These are phyloP conservation scores for Synergus gifuensis DNA, from an alignment of 2,888 invertebrate species.

Conservation along the genomic window DNA sequence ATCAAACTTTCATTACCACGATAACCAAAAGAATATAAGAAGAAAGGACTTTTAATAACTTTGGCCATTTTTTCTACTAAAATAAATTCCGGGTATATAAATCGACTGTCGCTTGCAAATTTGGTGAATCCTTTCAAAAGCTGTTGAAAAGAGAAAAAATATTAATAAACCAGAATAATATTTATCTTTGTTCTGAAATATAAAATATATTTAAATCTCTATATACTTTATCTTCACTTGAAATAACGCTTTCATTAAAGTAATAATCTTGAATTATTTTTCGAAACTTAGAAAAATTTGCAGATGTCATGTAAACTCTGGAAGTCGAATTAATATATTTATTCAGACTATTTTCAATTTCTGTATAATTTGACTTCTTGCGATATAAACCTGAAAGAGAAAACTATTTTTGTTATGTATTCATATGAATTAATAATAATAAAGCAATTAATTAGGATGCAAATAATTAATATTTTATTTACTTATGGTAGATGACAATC, in stretches of 20 bases:
- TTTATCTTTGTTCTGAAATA: neutral
- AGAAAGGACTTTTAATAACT: neutral
- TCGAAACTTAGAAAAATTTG: neutral
- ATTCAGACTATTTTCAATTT: neutral
- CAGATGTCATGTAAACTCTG: neutral
- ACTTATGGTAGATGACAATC: conserved; percentile 13
- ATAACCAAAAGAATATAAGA: conserved; percentile 1
- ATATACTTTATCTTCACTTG: neutral
- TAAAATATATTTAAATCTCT: neutral
- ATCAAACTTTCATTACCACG: conserved; percentile 19
- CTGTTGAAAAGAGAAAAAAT: neutral
- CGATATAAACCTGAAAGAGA: neutral
- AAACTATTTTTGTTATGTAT: neutral
- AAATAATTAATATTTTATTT: neutral
- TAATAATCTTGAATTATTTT: conserved; percentile 2
- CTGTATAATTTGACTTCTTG: neutral
- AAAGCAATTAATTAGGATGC: neutral
- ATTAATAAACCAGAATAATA: neutral
- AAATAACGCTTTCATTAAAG: neutral
- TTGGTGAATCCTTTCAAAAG: conserved; percentile 9
- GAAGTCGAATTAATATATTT: conserved; percentile 23
- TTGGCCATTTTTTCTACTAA: neutral
- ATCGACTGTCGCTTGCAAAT: conserved; percentile 10
- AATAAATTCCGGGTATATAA: conserved; percentile 6
- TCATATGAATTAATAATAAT: neutral